A percentile compares a stretch with the other conserved stretches of the same genome.
These are phyloP conservation scores for Plutella xylostella DNA, from an alignment of 2,888 invertebrate species.

Conservation along the genomic window DNA sequence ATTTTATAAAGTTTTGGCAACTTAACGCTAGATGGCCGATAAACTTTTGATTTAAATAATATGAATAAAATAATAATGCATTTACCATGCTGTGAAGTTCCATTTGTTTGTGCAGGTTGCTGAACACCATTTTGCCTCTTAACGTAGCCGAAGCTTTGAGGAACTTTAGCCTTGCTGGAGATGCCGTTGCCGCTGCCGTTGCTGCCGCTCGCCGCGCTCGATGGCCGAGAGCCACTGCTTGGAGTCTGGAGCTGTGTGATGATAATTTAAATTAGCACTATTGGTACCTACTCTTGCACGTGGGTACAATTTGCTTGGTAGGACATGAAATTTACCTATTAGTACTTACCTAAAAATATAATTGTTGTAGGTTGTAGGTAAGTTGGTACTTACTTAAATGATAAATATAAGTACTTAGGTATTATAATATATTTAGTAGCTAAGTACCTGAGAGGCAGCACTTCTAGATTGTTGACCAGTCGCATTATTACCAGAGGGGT, in stretches of 20 bases:
- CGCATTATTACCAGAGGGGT: constrained; percentile 36
- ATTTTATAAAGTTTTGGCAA: no score
- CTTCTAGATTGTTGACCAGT: constrained; percentile 52
- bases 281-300: no score
- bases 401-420: no score
- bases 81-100: constrained; percentile 42
- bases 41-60: no score
- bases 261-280: constrained; percentile 13
- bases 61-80: no score
- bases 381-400: no score
- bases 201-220: constrained; percentile 61
- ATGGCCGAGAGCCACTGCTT: constrained; percentile 56
- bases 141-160: constrained; percentile 88
- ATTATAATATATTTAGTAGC: background rate
- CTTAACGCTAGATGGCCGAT: no score
- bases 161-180: constrained; percentile 77
- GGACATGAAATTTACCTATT: background rate
- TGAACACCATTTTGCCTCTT: constrained; percentile 78
- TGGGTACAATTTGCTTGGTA: no score
- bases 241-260: constrained; percentile 61
- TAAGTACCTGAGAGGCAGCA: constrained; percentile 45
- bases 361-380: background rate
- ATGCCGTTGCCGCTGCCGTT: constrained; percentile 67
- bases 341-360: background rate
- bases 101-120: constrained; percentile 55